These are phyloP conservation scores for Gerris lacustris DNA, from an alignment of 2,888 invertebrate genomes.

Conservation along the genomic window DNA sequence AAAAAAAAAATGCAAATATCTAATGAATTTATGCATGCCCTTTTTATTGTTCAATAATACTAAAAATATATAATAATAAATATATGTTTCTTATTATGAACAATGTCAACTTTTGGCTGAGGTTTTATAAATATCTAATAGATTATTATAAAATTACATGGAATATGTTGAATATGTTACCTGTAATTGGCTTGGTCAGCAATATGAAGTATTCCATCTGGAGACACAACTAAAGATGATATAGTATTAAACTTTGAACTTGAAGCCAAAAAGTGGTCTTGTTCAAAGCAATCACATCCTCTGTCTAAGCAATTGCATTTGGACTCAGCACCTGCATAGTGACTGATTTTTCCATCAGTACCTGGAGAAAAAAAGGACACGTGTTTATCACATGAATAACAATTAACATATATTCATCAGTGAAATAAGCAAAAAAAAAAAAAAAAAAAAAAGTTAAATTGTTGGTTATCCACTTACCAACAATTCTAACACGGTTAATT, in stretches of 20 bases:
- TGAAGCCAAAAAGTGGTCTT: constrained; percentile 79
- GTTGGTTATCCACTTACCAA: constrained; percentile 39
- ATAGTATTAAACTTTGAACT: constrained; percentile 91
- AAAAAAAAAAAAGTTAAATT: background rate
- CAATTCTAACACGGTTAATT: constrained; percentile 78
- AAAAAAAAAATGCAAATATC: no score
- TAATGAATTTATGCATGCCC: no score
- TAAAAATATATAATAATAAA: no score
- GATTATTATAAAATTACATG: background rate
- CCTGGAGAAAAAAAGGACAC: constrained; percentile 35
- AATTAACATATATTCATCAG: background rate
- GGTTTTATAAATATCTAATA: no score
- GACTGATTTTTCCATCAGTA: constrained; percentile 82
- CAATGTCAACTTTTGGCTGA: no score
- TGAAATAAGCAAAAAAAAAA: background rate
- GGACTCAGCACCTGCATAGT: constrained; percentile 89
- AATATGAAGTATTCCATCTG: constrained; percentile 87
- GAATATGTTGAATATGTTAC: constrained; percentile 18
- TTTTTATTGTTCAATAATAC: no score
- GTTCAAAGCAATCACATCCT: constrained; percentile 85
- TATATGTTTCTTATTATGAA: no score
- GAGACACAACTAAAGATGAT: constrained; percentile 81
- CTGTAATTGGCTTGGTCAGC: constrained; percentile 84
- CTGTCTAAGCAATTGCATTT: constrained; percentile 86
- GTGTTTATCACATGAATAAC: background rate